These are phyloP conservation scores for Harpalus rufipes DNA, from an alignment of 2,888 invertebrate species.

Conservation along the genomic window DNA sequence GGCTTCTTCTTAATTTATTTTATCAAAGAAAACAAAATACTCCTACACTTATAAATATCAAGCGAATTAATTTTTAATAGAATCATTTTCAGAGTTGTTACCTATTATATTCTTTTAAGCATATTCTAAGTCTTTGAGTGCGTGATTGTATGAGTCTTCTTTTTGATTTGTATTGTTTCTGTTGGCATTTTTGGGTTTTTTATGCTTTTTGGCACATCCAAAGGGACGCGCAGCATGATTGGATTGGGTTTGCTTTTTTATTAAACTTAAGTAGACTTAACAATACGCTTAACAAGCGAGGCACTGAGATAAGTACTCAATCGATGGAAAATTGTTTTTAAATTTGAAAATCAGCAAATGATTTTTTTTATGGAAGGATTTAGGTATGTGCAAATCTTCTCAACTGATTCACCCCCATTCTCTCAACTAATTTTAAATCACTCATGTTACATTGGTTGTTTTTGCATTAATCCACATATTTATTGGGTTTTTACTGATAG, in stretches of 20 bases:
- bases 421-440: too few relatives aligned
- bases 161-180: constrained; percentile 50
- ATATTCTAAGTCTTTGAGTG: constrained; percentile 9
- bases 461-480: too few relatives aligned
- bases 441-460: too few relatives aligned
- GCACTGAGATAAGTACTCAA: too few relatives aligned
- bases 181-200: too few relatives aligned
- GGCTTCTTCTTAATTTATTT: constrained; percentile 43
- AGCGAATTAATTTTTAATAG: constrained; percentile 25
- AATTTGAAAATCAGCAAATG: too few relatives aligned
- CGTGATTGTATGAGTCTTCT: constrained; percentile 1
- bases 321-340: too few relatives aligned
- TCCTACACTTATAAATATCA: constrained; percentile 30
- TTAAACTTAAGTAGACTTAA: constrained; percentile 59
- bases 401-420: too few relatives aligned
- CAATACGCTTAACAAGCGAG: not conserved
- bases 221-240: constrained; percentile 64
- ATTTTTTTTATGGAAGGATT: too few relatives aligned
- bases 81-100: constrained; percentile 7
- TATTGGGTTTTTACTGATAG: too few relatives aligned
- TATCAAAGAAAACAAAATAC: constrained; percentile 46
- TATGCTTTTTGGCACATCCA: constrained; percentile 45
- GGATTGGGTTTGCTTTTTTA: constrained; percentile 59
- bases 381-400: too few relatives aligned
- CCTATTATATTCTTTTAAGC: constrained; percentile 23